Conservation (phyloP, 2,797 vertebrate species). For the Oryzias sinensis region DNA sequence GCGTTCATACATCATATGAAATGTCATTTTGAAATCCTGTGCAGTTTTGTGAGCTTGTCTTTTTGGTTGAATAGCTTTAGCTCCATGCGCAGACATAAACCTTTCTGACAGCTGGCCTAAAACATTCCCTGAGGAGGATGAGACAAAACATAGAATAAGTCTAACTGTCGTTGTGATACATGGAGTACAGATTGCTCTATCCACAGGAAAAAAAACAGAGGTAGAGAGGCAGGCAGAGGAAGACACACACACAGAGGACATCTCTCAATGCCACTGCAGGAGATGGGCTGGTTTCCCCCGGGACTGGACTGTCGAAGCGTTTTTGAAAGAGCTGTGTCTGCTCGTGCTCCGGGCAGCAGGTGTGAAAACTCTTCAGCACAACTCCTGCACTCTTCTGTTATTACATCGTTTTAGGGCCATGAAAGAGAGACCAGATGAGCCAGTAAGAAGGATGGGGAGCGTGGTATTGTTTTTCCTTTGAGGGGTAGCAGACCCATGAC, state of each 20-base stretch:
- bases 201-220: constrained; percentile 31
- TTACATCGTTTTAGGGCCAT: constrained; percentile 75
- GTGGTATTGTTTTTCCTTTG: constrained; percentile 68
- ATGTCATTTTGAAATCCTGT: constrained; percentile 2
- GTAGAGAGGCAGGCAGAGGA: constrained; percentile 16
- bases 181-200: constrained; percentile 38
- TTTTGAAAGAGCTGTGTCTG: constrained; percentile 67
- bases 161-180: constrained; percentile 60
- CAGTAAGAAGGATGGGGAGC: constrained; percentile 43
- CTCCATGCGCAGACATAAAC: constrained; percentile 45
- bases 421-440: constrained; percentile 74
- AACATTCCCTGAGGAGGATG: constrained; percentile 37
- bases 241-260: constrained; percentile 46
- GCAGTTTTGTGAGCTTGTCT: constrained; percentile 19
- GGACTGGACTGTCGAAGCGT: constrained; percentile 49
- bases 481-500: constrained; percentile 70
- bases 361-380: constrained; percentile 74
- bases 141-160: constrained; percentile 53
- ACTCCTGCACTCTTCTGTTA: constrained; percentile 73
- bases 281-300: constrained; percentile 69
- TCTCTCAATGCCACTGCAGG: constrained; percentile 74
- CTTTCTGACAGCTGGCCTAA: constrained; percentile 50
- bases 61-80: constrained; percentile 21
- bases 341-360: constrained; percentile 69
- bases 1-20: neutral